Evolutionary conservation across 2,113 vertebrate genomes (phyloP), one percentile per base, ranked within the genome.

Genomic region (Lagopus muta): DNA sequence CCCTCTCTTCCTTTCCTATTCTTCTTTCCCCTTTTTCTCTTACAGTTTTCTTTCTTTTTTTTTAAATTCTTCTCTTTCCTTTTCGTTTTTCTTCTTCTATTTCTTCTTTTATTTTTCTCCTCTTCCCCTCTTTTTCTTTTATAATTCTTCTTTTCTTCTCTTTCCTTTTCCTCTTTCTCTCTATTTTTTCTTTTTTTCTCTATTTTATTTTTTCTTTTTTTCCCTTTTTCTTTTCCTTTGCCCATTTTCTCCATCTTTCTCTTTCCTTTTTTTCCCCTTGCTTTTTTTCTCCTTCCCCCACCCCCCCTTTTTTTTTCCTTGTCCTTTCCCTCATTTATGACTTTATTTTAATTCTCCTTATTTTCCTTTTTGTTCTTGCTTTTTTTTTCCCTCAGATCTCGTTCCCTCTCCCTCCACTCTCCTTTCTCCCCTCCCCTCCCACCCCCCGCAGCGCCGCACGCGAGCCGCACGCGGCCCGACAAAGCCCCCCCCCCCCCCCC

Each of bases 401-500:
- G 36, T 32, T 38, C 25, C 22, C 5, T 28, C 48, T 19, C 25
- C 27, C 52, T 16, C 52, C 11, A 55, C 27, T 30, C 52, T 30
- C 16, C 15, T 30, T 55, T 30, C 15, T 6, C 36, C 25, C 14
- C 8, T 11, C 11, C 28, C 30, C 32, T 6, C 22, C 9, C 32
- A 8, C 61, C 62, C 81, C 70, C 91, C 64, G 69, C 93, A 4
- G 90, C 78, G 96, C 93, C 97, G 96, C 98, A 98, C 98, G 98
- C 98, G 98, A 98, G 93, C 95, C 60, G 97, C 98, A 98, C 98
- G 98, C 98, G 98, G 91, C 85, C 78, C 93, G 95, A 97, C 97
- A 98, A 98, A 98, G 98, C 98, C 96, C n/a, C 92, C 96, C 95
- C 97, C 97, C 95, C 97, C 43, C 82, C 98, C 96, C n/a, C 92